These are phyloP conservation scores for Chironex yamaguchii DNA, from an alignment of 30 jellyfish, hydroid and myxozoan species.

Conservation along the genomic window DNA sequence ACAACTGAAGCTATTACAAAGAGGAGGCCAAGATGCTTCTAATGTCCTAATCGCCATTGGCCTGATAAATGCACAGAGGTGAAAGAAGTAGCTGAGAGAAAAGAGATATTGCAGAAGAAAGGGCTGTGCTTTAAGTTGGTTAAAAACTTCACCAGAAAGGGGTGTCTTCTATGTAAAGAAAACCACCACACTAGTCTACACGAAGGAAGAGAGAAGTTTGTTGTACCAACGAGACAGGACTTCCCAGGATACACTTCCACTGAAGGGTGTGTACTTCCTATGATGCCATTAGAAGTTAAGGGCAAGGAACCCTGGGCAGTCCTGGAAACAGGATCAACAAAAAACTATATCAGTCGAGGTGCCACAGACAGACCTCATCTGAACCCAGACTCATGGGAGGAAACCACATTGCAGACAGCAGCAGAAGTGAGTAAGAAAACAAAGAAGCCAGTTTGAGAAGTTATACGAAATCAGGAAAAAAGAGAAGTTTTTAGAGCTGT, in stretches of 20 bases:
- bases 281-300: constrained; percentile 38
- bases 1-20: too few species aligned
- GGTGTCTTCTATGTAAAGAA: constrained; percentile 57
- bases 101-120: constrained; percentile 29
- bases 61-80: constrained; percentile 44
- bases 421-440: neutral
- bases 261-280: constrained; percentile 45
- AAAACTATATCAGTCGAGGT: constrained; percentile 11
- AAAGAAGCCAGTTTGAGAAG: constrained; percentile 39
- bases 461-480: neutral
- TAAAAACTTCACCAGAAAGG: constrained; percentile 42
- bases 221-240: neutral
- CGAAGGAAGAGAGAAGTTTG: constrained; percentile 49
- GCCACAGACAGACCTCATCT: neutral
- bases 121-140: constrained; percentile 47
- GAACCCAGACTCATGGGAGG: constrained; percentile 39
- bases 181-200: constrained; percentile 61
- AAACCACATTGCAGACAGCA: constrained; percentile 16
- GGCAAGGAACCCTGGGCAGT: constrained; percentile 34
- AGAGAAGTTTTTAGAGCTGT: constrained; percentile 56
- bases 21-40: constrained; percentile 55
- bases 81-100: constrained; percentile 21
- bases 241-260: constrained; percentile 11
- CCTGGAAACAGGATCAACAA: constrained; percentile 21
- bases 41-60: constrained; percentile 65